Conservation (phyloP, 1,140 invertebrate genomes). For the Papilio machaon region DNA sequence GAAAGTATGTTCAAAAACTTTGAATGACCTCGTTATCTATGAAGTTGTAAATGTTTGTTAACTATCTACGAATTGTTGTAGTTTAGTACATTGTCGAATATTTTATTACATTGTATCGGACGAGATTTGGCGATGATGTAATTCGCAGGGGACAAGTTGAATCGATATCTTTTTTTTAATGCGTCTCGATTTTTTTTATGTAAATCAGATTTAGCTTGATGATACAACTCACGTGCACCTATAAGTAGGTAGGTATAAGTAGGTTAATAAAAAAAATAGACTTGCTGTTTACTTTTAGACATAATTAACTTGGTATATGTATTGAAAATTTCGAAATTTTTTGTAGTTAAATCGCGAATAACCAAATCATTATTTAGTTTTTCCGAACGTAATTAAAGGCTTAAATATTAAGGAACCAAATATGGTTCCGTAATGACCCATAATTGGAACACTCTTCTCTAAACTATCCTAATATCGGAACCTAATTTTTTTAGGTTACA, state of each 20-base stretch:
- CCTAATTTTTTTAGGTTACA: conserved; percentile 15
- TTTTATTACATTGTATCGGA: background rate
- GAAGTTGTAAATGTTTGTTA: conserved; percentile 10
- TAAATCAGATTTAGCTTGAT: conserved; percentile 2
- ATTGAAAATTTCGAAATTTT: background rate
- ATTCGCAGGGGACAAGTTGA: background rate
- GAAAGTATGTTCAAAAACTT: conserved; percentile 60
- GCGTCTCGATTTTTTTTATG: background rate
- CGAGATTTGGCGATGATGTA: conserved; percentile 1
- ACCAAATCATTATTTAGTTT: background rate
- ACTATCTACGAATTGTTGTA: background rate
- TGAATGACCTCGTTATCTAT: conserved; percentile 22
- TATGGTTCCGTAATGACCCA: background rate
- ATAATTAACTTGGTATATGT: background rate
- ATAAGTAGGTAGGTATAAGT: background rate
- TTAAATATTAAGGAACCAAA: background rate
- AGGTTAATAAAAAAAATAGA: conserved; percentile 10
- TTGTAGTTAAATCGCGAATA: background rate
- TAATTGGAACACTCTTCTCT: background rate
- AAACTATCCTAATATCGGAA: background rate
- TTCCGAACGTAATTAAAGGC: background rate
- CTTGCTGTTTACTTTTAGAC: background rate
- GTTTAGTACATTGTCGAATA: background rate
- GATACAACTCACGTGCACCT: background rate
- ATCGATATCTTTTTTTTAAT: conserved; percentile 13